A percentile compares a stretch with the other conserved stretches of the same genome.
Evolutionary conservation across 2,888 invertebrate genomes (phyloP).

Genomic region (Eupithecia centaureata): DNA sequence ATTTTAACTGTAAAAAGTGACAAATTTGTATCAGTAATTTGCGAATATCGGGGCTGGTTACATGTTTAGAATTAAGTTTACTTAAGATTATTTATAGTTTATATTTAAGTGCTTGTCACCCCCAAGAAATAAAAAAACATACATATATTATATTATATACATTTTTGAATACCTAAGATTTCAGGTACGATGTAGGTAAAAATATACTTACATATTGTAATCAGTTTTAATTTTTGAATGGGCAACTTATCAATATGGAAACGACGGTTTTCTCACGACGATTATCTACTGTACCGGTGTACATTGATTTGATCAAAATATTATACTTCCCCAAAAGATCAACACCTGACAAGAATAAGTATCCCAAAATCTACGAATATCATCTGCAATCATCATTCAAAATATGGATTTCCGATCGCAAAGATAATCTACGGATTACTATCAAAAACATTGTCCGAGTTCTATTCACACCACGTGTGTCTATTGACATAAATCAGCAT

Average conservation of each 20-base stretch:
- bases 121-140: no score
- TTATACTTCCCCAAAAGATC: conserved; percentile 14
- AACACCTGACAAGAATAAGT: conserved; percentile 12
- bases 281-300: neutral
- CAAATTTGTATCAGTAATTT: no score
- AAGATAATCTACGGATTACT: conserved; percentile 63
- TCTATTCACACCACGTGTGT: conserved; percentile 76
- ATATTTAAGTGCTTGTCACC: no score
- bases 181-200: neutral
- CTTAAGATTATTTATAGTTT: no score
- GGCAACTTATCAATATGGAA: neutral
- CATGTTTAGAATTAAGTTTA: no score
- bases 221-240: neutral
- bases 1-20: no score
- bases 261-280: conserved; percentile 17
- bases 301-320: conserved; percentile 21
- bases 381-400: conserved; percentile 22
- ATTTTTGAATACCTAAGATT: no score
- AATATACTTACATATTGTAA: neutral
- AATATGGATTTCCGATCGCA: conserved; percentile 42
- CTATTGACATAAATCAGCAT: conserved; percentile 63
- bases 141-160: no score
- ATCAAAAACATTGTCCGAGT: conserved; percentile 69
- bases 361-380: conserved; percentile 19
- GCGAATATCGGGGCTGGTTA: no score